These are phyloP conservation scores for Perognathus longimembris DNA, from an alignment of 2,113 vertebrate species.

Conservation along the genomic window DNA sequence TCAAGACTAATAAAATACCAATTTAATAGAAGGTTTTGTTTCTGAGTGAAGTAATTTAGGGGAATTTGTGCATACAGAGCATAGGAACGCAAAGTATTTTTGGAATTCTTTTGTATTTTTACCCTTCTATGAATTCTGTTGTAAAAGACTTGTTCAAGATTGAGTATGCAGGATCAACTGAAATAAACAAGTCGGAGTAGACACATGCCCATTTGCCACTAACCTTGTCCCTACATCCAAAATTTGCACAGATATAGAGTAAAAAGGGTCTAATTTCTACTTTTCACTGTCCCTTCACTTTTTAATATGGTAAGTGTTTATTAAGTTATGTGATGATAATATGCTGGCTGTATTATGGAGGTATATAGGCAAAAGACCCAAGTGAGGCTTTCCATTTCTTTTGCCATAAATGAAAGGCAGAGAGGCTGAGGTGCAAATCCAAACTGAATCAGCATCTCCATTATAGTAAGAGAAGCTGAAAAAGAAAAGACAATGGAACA, in stretches of 20 bases:
- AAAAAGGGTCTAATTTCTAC: background rate
- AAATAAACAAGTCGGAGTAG: background rate
- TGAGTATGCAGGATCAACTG: background rate
- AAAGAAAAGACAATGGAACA: background rate
- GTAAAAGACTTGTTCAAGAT: background rate
- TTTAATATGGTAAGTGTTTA: conserved; percentile 15
- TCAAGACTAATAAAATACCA: conserved; percentile 5
- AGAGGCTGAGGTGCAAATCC: background rate
- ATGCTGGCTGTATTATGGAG: background rate
- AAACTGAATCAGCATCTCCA: background rate
- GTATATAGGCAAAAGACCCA: background rate
- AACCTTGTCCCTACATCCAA: background rate
- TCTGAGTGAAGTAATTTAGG: conserved; percentile 31
- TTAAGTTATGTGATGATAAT: background rate
- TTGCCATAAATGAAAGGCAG: background rate
- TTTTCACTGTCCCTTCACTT: background rate
- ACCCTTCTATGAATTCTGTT: background rate
- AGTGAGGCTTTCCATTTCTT: background rate
- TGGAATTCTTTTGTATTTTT: conserved; percentile 1
- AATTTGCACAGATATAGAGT: background rate
- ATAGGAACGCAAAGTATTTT: background rate
- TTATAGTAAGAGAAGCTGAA: background rate
- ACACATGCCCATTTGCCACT: background rate
- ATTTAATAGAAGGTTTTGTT: background rate
- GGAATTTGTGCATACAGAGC: background rate